These are phyloP conservation scores for Drosophila pruinosa DNA, from an alignment of 1,140 invertebrate genomes.

Conservation along the genomic window DNA sequence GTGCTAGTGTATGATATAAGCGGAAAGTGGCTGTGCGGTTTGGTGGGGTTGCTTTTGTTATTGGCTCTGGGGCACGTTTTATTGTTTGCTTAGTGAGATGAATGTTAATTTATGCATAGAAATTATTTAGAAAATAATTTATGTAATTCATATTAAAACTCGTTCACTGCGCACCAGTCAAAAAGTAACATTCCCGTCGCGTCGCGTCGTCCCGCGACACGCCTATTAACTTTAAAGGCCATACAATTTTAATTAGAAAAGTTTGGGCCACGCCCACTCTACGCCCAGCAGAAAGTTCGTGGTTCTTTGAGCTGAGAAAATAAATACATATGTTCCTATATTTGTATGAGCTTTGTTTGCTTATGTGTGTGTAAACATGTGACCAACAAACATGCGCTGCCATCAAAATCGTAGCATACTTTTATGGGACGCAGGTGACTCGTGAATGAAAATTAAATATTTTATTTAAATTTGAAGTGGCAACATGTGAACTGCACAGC, in stretches of 20 bases:
- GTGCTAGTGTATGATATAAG: background rate
- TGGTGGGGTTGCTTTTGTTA: background rate
- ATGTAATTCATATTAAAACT: conserved; percentile 72
- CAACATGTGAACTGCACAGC: background rate
- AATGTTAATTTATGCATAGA: conserved; percentile 66
- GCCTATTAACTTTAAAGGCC: conserved; percentile 40
- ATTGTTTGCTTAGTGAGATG: conserved; percentile 11
- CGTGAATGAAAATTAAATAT: conserved; percentile 15
- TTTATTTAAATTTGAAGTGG: conserved; percentile 24
- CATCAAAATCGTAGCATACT: conserved; percentile 37
- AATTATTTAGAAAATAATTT: conserved; percentile 71
- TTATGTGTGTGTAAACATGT: conserved; percentile 22
- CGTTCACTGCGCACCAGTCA: conserved; percentile 7
- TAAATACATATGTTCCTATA: conserved; percentile 19
- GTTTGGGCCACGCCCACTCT: conserved; percentile 41
- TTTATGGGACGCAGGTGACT: conserved; percentile 35
- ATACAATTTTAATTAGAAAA: conserved; percentile 79
- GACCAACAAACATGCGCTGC: conserved; percentile 6
- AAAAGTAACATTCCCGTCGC: background rate
- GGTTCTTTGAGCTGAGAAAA: conserved; percentile 19
- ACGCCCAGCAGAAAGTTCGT: background rate
- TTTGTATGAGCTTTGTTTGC: background rate
- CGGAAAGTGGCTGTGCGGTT: background rate
- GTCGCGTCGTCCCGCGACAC: background rate
- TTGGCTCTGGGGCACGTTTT: conserved; percentile 7